Percentiles rank a stretch among this genome's conserved stretches.
Evolutionary conservation across 1,140 invertebrate species (phyloP).

Genomic region (Drosophila kanapiae): DNA sequence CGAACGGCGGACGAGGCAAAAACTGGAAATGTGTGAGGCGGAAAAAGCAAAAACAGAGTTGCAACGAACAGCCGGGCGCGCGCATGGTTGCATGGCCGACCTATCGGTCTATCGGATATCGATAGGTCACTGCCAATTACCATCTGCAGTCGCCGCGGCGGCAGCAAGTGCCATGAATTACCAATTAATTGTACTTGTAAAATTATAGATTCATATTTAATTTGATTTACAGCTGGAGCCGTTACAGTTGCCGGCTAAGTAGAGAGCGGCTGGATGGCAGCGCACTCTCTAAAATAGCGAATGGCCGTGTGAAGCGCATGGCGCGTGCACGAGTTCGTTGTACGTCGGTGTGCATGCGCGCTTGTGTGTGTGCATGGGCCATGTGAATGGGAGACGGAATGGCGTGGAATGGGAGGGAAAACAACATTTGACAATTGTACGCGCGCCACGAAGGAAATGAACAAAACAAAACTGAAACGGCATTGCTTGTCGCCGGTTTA

Average conservation of each 20-base stretch:
- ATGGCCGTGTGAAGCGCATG: conserved; percentile 67
- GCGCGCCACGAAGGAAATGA: conserved; percentile 82
- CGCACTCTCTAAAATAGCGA: conserved; percentile 74
- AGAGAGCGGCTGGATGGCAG: conserved; percentile 33
- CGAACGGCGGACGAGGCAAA: conserved; percentile 74
- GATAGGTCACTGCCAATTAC: conserved; percentile 12
- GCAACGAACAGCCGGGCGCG: conserved; percentile 62
- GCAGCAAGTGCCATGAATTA: conserved; percentile 7
- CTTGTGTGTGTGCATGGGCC: conserved; percentile 46
- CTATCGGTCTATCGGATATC: conserved; percentile 50
- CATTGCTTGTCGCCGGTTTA: conserved; percentile 76
- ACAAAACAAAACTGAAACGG: conserved; percentile 83
- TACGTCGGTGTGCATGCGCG: conserved; percentile 13
- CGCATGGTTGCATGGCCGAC: conserved; percentile 59
- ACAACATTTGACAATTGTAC: conserved; percentile 83
- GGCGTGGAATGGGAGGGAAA: conserved; percentile 67
- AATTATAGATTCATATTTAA: neutral
- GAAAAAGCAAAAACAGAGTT: conserved; percentile 82
- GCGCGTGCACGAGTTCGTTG: conserved; percentile 35
- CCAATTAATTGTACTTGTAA: neutral
- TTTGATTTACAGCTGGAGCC: neutral
- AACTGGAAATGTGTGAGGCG: conserved; percentile 81
- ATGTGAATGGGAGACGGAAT: conserved; percentile 67
- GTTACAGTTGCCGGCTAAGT: conserved; percentile 8
- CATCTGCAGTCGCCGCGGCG: neutral